Percentiles rank a stretch among this genome's conserved stretches.
These are phyloP conservation scores for Cerastis leucographa DNA, from an alignment of 2,888 invertebrate genomes.

Conservation along the genomic window DNA sequence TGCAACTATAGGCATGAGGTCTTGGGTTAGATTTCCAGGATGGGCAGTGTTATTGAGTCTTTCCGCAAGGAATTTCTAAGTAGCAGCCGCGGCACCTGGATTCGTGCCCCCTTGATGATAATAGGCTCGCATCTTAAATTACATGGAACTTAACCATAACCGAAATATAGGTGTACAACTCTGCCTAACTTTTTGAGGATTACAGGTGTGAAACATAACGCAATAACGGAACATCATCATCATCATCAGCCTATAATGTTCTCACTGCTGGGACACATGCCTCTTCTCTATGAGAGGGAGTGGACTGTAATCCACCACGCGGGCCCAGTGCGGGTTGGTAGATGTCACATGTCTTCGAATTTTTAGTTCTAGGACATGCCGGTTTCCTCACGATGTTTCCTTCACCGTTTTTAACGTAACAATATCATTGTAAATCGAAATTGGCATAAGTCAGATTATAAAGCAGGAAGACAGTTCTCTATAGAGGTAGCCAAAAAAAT, in stretches of 20 bases:
- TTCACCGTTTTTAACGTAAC: no score
- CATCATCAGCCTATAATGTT: no score
- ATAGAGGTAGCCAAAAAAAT: slow-evolving; percentile 6
- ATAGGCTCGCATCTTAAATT: neutral
- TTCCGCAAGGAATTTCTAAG: neutral
- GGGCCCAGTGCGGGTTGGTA: no score
- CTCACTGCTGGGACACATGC: no score
- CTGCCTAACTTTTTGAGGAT: no score
- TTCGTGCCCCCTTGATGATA: neutral
- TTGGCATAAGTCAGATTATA: neutral
- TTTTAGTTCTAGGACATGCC: no score
- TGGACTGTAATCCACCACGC: no score
- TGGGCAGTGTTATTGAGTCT: neutral
- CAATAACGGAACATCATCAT: neutral
- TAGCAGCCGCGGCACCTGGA: neutral
- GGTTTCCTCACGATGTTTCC: no score
- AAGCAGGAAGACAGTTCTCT: neutral
- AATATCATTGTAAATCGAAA: neutral
- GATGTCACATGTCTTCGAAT: no score
- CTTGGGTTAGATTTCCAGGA: neutral
- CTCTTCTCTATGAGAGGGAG: no score
- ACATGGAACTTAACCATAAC: neutral
- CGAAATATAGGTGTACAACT: no score
- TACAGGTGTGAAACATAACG: neutral
- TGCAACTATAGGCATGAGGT: no score